Base-by-base conservation (phyloP, 1,140 invertebrate genomes). In the Drosophila pandora region DNA sequence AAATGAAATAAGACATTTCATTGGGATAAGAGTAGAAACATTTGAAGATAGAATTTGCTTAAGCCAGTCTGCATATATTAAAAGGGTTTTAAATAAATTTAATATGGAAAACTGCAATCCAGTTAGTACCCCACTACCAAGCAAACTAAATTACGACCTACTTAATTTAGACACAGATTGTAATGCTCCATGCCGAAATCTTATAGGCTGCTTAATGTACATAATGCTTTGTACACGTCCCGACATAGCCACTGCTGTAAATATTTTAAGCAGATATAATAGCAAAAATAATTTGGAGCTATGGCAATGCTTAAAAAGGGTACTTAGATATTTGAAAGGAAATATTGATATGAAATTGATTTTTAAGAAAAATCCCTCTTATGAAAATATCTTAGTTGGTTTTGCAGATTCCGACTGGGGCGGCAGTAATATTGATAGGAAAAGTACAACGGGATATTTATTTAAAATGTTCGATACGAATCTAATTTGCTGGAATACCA, bases 321-420 rank as follows among this genome's bases (percentile, higher is more conserved):
- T 56, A 43, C 41, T 41, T 5, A 41, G 22, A 10, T 55, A 55
- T 55, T 9, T 55, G 17, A 55, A 41, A 23, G 13, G 54, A 10
- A 43, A 22, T 12, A 30, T 41, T n/a, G 25, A 61, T 47, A 47
- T 58, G 21, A 61, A 61, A 52, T 30, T 52, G 10, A 39, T 28
- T 28, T 52, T 52, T 41, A 95, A 75, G 10, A 58, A 30, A 47
- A 58, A 58, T 34, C 30, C 25, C 17, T 13, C 28, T 23, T 68
- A 37, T 52, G 28, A 62, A 47, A 61, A 53, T 37, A 47, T 23
- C 32, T 61, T 61, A 52, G 17, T 9, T 52, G 28, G 28, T 13
- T 52, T 32, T 34, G 28, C 21, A 52, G 49, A 52, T 52, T 52
- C 49, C 21, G 49, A 52, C 32, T 52, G 49, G 30, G 49, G 28